phyloP scores from a whole-genome alignment of 2,113 vertebrate genomes.

The Stigmatopora argus region DNA sequence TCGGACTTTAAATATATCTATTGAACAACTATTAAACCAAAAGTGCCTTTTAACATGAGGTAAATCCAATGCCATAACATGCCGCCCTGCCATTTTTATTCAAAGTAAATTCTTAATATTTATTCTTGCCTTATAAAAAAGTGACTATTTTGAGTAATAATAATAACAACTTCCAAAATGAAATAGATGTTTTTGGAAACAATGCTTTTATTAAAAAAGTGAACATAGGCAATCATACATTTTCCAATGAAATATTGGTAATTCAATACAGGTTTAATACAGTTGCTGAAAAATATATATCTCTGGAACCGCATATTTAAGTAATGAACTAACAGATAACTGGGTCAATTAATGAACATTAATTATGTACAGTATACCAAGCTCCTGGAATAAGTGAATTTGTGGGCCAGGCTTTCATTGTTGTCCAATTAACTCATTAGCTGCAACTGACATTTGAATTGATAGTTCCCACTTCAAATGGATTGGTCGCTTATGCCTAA shows the following conservation, averaged over 20 bases:
- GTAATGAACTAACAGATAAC: not conserved
- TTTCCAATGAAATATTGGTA: constrained; percentile 49
- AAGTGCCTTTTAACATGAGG: not conserved
- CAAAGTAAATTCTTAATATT: too few species aligned
- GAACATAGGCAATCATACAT: constrained; percentile 48
- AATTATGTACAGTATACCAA: constrained; percentile 44
- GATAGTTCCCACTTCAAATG: too few species aligned
- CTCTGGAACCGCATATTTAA: not conserved
- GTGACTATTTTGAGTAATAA: too few species aligned
- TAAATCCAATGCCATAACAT: not conserved
- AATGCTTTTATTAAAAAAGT: constrained; percentile 59
- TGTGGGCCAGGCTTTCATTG: not conserved
- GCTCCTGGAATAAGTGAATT: not conserved
- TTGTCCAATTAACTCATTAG: not conserved
- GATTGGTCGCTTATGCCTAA: too few species aligned
- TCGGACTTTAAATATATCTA: too few species aligned
- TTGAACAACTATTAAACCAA: too few species aligned
- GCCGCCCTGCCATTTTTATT: too few species aligned
- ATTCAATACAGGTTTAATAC: constrained; percentile 30
- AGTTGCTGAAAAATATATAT: constrained; percentile 4
- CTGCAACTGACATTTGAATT: too few species aligned
- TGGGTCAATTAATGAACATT: constrained; percentile 14
- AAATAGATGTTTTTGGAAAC: constrained; percentile 26
- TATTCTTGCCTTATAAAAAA: too few species aligned
- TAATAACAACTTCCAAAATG: not conserved